Conservation (phyloP, 2,113 vertebrate genomes). For the Tenebrosternarchus preto region DNA sequence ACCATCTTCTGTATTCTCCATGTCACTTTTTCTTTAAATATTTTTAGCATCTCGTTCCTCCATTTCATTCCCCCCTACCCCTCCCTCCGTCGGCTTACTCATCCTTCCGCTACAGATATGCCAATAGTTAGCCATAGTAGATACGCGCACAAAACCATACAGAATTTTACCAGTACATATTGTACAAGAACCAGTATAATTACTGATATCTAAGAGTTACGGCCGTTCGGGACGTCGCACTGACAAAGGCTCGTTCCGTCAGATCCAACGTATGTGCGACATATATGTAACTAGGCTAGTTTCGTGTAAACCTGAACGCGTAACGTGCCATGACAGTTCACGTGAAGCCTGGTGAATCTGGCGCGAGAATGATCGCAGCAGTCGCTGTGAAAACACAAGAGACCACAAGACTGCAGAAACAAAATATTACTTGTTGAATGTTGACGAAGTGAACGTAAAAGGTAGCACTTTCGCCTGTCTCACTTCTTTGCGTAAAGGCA, state of each 20-base stretch:
- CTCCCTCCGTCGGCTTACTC: conserved; percentile 35
- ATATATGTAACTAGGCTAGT: conserved; percentile 17
- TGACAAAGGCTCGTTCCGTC: neutral
- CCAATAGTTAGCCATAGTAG: conserved; percentile 8
- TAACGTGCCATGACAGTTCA: neutral
- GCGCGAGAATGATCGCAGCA: neutral
- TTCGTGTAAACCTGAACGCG: neutral
- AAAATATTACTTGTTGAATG: conserved; percentile 75
- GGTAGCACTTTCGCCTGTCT: neutral
- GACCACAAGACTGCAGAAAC: conserved; percentile 40
- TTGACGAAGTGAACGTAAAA: conserved; percentile 39
- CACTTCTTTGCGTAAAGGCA: neutral
- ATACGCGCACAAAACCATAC: neutral
- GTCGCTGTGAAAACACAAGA: neutral
- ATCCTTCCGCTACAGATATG: conserved; percentile 37
- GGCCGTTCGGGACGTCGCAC: neutral
- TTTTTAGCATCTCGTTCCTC: conserved; percentile 8
- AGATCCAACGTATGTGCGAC: no score
- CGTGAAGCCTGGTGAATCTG: conserved; percentile 4
- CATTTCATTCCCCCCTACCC: conserved; percentile 1
- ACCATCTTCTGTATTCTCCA: neutral
- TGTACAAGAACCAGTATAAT: neutral
- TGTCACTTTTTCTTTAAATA: neutral
- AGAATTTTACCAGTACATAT: neutral
- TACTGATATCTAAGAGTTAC: neutral